Base-by-base conservation (phyloP, 2,888 invertebrate genomes). In the Priapulus caudatus region DNA sequence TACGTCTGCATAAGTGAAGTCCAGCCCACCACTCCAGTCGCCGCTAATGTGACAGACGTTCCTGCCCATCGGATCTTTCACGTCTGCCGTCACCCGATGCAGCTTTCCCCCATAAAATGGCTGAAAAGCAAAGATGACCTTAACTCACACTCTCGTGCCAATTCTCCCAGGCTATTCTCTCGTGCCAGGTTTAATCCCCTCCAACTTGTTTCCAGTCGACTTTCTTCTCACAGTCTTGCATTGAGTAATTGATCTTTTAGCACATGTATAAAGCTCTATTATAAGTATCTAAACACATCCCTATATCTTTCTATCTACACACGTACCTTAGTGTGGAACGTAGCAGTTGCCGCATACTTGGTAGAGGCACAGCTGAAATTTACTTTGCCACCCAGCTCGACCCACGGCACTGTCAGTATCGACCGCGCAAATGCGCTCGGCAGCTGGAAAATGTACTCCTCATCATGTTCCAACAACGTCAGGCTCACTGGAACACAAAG, bases 71-170 rank as follows among this genome's bases (percentile, higher is more conserved):
- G 56, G 58, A 57, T 72, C 66, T 58, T 70, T 72, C 3, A 74
- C 68, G 60, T 76, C 75, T 2, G 71, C 74, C 21, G 72, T 67
- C 4, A 75, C 67, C 45, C 69, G 65, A 59, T 76, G 73, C 18
- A 74, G 61, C 58, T 71, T 73, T n/a, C 74, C 75, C 49, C 74
- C 75, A 63, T 75, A 75, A 60, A 75, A 76, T 23, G 75, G 74
- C 74, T 75, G 61, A 16, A 64, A 63, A 43, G 50, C 23, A 47
- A 54, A n/a, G n/a, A n/a, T n/a, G 45, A 48, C 48, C 5, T 22
- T 1, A 21, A 23, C 5, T 18, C n/a, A 19, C 20, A 51, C 4
- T 15, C n/a, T n/a, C n/a, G n/a, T n/a, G n/a, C n/a, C n/a, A n/a
- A n/a, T n/a, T n/a, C n/a, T n/a, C n/a, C n/a, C n/a, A n/a, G n/a